These are phyloP conservation scores for Tor tambroides DNA, from an alignment of 2,113 vertebrate species.

Conservation along the genomic window DNA sequence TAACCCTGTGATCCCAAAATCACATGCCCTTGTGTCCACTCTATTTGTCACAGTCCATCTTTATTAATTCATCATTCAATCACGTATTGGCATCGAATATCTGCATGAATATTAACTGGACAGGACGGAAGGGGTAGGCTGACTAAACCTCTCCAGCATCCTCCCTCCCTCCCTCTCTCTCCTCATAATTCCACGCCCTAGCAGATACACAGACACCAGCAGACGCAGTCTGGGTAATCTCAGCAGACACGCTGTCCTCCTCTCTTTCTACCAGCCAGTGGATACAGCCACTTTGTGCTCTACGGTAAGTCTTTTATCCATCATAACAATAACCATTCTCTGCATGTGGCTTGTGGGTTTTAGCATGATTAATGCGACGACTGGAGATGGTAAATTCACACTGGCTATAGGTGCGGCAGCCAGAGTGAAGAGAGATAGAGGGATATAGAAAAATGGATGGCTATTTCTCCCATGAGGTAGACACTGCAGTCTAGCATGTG, in stretches of 20 bases:
- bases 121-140: conserved; percentile 54
- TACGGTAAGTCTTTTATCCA: conserved; percentile 48
- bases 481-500: neutral
- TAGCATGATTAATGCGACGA: too few relatives aligned
- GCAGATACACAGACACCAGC: conserved; percentile 66
- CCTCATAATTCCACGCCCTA: conserved; percentile 74
- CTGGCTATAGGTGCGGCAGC: conserved; percentile 27
- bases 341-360: neutral
- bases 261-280: conserved; percentile 59
- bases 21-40: conserved; percentile 4
- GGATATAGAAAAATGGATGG: conserved; percentile 39
- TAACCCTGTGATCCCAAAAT: neutral
- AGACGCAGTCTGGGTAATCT: conserved; percentile 56
- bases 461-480: conserved; percentile 26
- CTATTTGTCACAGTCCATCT: conserved; percentile 48
- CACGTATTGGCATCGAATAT: neutral
- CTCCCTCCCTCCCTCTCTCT: conserved; percentile 48
- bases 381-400: neutral
- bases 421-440: conserved; percentile 62
- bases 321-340: neutral
- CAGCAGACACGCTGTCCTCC: conserved; percentile 58
- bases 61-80: neutral
- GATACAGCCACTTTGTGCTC: conserved; percentile 26
- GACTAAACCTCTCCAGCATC: conserved; percentile 56
- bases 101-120: conserved; percentile 67